These are phyloP conservation scores for Lasioglossum albipes DNA, from an alignment of 1,140 invertebrate species.

Conservation along the genomic window DNA sequence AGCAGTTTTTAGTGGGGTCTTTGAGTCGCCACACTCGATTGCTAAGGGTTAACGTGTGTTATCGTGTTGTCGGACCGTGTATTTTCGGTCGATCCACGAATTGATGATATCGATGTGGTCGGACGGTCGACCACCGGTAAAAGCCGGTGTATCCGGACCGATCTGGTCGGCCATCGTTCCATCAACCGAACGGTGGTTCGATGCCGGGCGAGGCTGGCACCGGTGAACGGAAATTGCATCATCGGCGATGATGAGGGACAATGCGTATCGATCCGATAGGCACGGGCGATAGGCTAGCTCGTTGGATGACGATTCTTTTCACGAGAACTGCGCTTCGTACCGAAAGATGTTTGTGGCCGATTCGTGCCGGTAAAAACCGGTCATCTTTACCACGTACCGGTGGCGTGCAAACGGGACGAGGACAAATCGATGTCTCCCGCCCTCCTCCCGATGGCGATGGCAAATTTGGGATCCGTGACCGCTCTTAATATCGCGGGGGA, in stretches of 20 bases:
- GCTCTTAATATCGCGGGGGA: conserved; percentile 57
- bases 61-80: too few species aligned
- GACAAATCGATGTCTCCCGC: conserved; percentile 55
- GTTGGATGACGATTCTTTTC: conserved; percentile 17
- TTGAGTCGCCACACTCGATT: too few species aligned
- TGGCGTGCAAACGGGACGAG: conserved; percentile 55
- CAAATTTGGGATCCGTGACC: conserved; percentile 64
- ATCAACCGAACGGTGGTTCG: not conserved
- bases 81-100: too few species aligned
- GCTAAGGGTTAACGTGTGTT: too few species aligned
- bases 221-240: conserved; percentile 3
- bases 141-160: too few species aligned
- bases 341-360: conserved; percentile 41
- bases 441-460: conserved; percentile 23
- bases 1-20: too few species aligned
- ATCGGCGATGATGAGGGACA: conserved; percentile 11
- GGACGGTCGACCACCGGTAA: too few species aligned
- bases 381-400: conserved; percentile 41
- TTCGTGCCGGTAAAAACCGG: conserved; percentile 44
- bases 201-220: not conserved
- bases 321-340: conserved; percentile 27
- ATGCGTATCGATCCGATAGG: conserved; percentile 10
- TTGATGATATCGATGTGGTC: too few species aligned
- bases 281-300: not conserved
- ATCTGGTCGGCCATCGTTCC: too few species aligned